Evolutionary conservation across 35 echinoderm and acorn worm genomes (phyloP).

Genomic region (Stichopus chloronotus): DNA sequence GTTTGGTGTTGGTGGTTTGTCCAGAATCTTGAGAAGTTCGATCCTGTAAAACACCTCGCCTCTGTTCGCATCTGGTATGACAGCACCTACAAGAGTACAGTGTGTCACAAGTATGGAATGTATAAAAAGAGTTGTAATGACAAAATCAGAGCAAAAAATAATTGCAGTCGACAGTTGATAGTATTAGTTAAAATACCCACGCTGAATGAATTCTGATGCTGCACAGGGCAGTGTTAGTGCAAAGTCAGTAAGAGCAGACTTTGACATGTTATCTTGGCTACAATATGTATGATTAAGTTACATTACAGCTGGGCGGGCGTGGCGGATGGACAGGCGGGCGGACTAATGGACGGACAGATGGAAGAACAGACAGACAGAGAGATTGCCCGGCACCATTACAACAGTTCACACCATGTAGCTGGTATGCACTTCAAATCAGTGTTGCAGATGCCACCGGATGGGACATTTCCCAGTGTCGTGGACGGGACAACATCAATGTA

Average conservation of each 20-base stretch:
- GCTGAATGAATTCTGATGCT: background rate
- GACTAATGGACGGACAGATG: too few relatives aligned
- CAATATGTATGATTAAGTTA: background rate
- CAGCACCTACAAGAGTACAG: constrained; percentile 1
- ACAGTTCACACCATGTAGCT: too few relatives aligned
- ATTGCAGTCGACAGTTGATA: background rate
- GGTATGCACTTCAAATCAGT: too few relatives aligned
- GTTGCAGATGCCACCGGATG: too few relatives aligned
- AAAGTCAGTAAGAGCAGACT: too few relatives aligned
- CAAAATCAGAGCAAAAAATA: background rate
- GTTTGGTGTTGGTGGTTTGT: constrained; percentile 45
- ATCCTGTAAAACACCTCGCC: constrained; percentile 35
- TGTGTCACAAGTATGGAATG: background rate
- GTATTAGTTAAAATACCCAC: background rate
- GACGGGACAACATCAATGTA: too few relatives aligned
- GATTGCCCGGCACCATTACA: too few relatives aligned
- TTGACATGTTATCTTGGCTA: too few relatives aligned
- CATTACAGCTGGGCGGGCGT: background rate
- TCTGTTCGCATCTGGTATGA: constrained; percentile 14
- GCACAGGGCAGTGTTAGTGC: too few relatives aligned
- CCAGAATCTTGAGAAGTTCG: constrained; percentile 51
- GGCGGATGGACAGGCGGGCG: too few relatives aligned
- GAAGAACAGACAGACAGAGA: too few relatives aligned
- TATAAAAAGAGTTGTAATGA: background rate
- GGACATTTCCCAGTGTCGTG: too few relatives aligned